Conservation (phyloP, 2,113 vertebrate genomes). For the Aramus guarauna region DNA sequence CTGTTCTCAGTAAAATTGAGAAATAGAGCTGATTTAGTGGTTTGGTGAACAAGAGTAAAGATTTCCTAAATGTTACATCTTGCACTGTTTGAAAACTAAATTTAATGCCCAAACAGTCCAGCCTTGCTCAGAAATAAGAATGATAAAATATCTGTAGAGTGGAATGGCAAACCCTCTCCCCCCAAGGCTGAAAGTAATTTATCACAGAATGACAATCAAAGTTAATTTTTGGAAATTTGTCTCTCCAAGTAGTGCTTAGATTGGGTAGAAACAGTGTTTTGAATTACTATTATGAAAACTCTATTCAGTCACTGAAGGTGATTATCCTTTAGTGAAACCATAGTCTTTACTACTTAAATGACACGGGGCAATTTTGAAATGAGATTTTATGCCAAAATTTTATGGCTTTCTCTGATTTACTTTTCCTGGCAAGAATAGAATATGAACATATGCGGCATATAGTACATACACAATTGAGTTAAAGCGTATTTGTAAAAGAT, state of each 20-base stretch:
- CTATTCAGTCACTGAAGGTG: background rate
- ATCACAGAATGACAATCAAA: background rate
- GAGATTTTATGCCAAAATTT: background rate
- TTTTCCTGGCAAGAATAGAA: background rate
- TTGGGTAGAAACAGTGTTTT: background rate
- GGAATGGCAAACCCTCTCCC: background rate
- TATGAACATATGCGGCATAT: background rate
- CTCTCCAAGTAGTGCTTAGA: background rate
- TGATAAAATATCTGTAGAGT: background rate
- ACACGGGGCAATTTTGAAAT: background rate
- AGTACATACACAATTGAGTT: background rate
- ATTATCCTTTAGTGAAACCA: background rate
- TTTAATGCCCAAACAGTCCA: background rate
- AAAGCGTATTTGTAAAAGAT: background rate
- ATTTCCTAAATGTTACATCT: background rate
- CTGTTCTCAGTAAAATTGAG: background rate
- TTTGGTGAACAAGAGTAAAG: background rate
- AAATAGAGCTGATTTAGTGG: background rate
- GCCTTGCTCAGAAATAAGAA: background rate
- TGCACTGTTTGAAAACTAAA: background rate
- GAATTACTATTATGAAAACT: background rate
- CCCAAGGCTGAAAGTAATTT: background rate
- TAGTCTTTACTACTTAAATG: background rate
- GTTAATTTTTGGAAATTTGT: background rate
- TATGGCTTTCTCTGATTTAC: background rate